Base-by-base conservation (phyloP, 1,140 invertebrate species). In the Prorops nasuta region DNA sequence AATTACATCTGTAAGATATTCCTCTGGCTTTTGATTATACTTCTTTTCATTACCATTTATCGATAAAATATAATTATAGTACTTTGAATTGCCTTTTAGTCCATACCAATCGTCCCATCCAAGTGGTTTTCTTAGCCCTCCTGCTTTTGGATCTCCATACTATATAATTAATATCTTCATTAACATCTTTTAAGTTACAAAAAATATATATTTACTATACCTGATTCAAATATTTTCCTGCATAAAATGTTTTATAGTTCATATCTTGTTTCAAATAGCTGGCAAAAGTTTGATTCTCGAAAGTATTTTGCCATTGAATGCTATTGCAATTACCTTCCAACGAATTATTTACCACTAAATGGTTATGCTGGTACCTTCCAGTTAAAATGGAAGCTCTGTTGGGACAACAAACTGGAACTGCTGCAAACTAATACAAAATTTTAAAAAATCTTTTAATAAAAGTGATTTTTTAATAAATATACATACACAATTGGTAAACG, bases 51-150 rank as follows among this genome's bases (percentile, higher is more conserved):
- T 81, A 6, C 87, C 89, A 76, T 96, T 92, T 40, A 92, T 81
- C 2, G 90, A 92, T n/a, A 96, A 71, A 0, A 84, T 84, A 64
- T 93, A 96, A 74, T 94, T 86, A 65, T 93, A 95, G 74, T 96
- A 96, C 19, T 80, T 83, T 0, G 92, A 95, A 67, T 94, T 93
- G 14, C 91, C 90, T 41, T 89, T 80, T 14, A 93, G 75, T 1
- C 88, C 90, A 56, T 85, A 75, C 86, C 91, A 94, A 60, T 84
- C 81, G 48, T 88, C 81, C 89, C 92, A 96, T 3, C 93, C 93
- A 3, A 79, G 75, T 1, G 92, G 92, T 78, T 56, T 86, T 79
- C 19, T 76, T 56, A 0, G 84, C 78, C 86, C 88, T 4, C 84
- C 85, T 15, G 76, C 72, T 38, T 63, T 57, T 47, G 76, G 67